phyloP scores from a whole-genome alignment of 2,888 invertebrate genomes.

The Drosophila recens region DNA sequence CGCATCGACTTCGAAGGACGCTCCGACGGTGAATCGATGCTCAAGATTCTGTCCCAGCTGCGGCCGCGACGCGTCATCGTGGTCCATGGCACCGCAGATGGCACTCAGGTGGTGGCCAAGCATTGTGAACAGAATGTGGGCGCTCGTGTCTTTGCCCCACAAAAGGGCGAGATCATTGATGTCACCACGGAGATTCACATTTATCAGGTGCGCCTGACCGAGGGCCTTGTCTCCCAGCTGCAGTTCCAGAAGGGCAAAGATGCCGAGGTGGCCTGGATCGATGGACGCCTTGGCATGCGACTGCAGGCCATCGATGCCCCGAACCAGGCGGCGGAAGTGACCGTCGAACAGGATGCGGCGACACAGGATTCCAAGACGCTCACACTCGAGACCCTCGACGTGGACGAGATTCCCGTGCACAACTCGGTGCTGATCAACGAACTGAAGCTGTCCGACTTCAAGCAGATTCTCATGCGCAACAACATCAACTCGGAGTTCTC shows the following conservation, averaged over 20 bases:
- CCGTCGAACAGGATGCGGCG: conserved; percentile 73
- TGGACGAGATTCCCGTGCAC: conserved; percentile 88
- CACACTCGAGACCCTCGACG: conserved; percentile 89
- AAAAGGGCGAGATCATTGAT: conserved; percentile 93
- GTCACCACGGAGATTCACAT: conserved; percentile 99
- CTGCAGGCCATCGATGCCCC: conserved; percentile 87
- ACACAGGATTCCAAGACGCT: conserved; percentile 87
- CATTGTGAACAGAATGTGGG: conserved; percentile 90
- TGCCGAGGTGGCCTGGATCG: conserved; percentile 98
- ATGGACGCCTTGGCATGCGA: conserved; percentile 90
- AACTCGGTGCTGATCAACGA: conserved; percentile 96
- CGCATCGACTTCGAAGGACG: conserved; percentile 99
- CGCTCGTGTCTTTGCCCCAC: conserved; percentile 93
- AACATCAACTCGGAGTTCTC: conserved; percentile 94
- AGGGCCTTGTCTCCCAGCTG: conserved; percentile 94
- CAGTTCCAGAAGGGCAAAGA: conserved; percentile 94
- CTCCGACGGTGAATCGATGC: conserved; percentile 93
- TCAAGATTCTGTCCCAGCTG: conserved; percentile 92
- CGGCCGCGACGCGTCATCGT: conserved; percentile 93
- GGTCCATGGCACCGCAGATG: conserved; percentile 90
- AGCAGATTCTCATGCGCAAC: conserved; percentile 90
- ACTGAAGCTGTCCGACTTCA: conserved; percentile 96
- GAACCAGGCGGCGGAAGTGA: conserved; percentile 69
- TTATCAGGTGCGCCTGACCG: conserved; percentile 97
- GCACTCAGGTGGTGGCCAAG: conserved; percentile 89